These are phyloP conservation scores for Perca flavescens DNA, from an alignment of 2,113 vertebrate species.

Conservation along the genomic window DNA sequence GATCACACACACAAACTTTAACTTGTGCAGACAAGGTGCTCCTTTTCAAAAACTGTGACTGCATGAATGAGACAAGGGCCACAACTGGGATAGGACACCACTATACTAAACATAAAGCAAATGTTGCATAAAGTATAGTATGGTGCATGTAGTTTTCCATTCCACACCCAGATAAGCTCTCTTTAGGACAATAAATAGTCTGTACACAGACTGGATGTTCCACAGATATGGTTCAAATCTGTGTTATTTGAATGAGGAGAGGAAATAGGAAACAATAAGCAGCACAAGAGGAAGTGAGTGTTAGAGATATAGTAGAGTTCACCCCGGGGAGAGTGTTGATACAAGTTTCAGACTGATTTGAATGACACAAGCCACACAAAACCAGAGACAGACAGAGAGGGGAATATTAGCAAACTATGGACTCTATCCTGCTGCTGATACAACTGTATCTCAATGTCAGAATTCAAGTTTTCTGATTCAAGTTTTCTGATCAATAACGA, in stretches of 20 bases:
- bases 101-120: background rate
- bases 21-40: constrained; percentile 23
- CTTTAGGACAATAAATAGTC: constrained; percentile 19
- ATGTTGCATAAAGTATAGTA: background rate
- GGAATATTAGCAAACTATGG: background rate
- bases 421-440: background rate
- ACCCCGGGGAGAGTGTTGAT: constrained; percentile 42
- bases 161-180: constrained; percentile 17
- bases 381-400: constrained; percentile 27
- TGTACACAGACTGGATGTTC: constrained; percentile 33
- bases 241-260: constrained; percentile 60
- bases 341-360: constrained; percentile 48
- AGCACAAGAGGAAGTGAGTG: constrained; percentile 58
- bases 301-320: constrained; percentile 37
- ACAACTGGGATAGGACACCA: background rate
- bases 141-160: background rate
- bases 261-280: constrained; percentile 72
- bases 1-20: constrained; percentile 27
- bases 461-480: background rate
- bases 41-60: background rate
- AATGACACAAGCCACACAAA: constrained; percentile 20
- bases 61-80: constrained; percentile 2
- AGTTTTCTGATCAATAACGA: background rate
- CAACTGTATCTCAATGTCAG: background rate
- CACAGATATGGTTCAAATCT: constrained; percentile 39